These are phyloP conservation scores for Melolontha melolontha DNA, from an alignment of 2,888 invertebrate genomes.

Conservation along the genomic window DNA sequence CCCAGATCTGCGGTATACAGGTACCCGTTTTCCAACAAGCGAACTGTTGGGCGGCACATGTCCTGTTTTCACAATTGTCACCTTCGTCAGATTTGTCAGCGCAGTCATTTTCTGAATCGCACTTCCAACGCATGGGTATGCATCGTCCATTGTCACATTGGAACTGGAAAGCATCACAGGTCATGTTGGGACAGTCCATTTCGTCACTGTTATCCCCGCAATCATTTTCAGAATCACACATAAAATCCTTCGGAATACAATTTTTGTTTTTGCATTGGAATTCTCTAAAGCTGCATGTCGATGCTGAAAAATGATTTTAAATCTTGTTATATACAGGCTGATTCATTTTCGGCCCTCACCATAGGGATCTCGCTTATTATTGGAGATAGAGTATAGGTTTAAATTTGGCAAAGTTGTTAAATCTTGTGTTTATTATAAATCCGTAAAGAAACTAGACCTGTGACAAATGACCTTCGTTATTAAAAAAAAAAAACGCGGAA, in stretches of 20 bases:
- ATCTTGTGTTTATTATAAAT: no score
- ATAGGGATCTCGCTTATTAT: no score
- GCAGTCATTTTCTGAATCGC: slow-evolving; percentile 98
- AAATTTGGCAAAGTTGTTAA: no score
- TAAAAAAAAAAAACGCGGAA: no score
- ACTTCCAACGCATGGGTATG: slow-evolving; percentile 93
- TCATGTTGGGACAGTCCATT: slow-evolving; percentile 89
- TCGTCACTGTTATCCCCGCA: slow-evolving; percentile 97
- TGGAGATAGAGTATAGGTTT: no score
- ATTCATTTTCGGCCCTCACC: no score
- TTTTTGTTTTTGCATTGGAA: slow-evolving; percentile 95
- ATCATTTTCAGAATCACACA: slow-evolving; percentile 95
- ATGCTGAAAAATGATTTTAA: slow-evolving; percentile 69
- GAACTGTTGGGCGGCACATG: slow-evolving; percentile 93
- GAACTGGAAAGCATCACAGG: slow-evolving; percentile 91
- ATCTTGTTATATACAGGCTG: no score
- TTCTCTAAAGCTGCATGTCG: slow-evolving; percentile 90
- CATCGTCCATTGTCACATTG: slow-evolving; percentile 94
- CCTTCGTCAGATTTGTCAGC: slow-evolving; percentile 95
- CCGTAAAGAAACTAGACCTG: no score
- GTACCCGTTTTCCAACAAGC: slow-evolving; percentile 95
- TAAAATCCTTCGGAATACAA: slow-evolving; percentile 91
- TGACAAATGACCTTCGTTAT: no score
- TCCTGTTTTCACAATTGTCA: slow-evolving; percentile 91
- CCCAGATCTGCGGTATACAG: slow-evolving; percentile 92